Conservation (phyloP, 2,888 invertebrate species). For the Leucophenga maculata region DNA sequence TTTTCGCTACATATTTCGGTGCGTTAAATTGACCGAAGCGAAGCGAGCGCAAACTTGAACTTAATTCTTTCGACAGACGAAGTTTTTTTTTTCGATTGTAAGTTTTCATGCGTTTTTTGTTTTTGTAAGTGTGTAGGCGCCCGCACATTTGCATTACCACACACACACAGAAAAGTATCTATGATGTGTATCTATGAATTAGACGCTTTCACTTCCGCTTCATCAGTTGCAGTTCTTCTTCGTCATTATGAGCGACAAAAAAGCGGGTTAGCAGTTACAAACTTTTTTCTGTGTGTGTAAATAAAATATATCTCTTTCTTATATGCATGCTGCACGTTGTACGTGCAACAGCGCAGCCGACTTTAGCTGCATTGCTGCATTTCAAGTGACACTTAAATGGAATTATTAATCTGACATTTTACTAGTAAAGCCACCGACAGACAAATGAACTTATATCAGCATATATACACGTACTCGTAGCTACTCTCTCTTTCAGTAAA, state of each 20-base stretch:
- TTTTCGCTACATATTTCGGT: background rate
- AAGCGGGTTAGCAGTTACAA: slow-evolving; percentile 12
- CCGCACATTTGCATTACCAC: slow-evolving; percentile 28
- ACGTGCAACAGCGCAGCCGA: background rate
- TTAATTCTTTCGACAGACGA: slow-evolving; percentile 30
- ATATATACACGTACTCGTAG: background rate
- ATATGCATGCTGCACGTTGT: background rate
- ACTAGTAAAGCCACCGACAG: background rate
- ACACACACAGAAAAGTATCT: slow-evolving; percentile 3
- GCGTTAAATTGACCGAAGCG: slow-evolving; percentile 17
- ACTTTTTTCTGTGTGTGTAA: background rate
- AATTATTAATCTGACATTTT: slow-evolving; percentile 18
- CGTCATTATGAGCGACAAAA: background rate
- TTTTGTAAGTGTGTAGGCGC: slow-evolving; percentile 21
- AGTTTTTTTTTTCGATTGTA: slow-evolving; percentile 30
- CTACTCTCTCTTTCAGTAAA: background rate
- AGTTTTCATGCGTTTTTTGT: slow-evolving; percentile 7
- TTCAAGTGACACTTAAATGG: slow-evolving; percentile 10
- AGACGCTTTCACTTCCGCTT: slow-evolving; percentile 17
- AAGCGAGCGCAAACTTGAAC: slow-evolving; percentile 23
- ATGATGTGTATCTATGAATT: background rate
- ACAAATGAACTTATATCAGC: background rate
- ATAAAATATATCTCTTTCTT: no score
- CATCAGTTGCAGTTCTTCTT: slow-evolving; percentile 9
- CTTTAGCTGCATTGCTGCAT: slow-evolving; percentile 15